phyloP scores from a whole-genome alignment of 2,888 invertebrate species.

The Sabatieria punctata region DNA sequence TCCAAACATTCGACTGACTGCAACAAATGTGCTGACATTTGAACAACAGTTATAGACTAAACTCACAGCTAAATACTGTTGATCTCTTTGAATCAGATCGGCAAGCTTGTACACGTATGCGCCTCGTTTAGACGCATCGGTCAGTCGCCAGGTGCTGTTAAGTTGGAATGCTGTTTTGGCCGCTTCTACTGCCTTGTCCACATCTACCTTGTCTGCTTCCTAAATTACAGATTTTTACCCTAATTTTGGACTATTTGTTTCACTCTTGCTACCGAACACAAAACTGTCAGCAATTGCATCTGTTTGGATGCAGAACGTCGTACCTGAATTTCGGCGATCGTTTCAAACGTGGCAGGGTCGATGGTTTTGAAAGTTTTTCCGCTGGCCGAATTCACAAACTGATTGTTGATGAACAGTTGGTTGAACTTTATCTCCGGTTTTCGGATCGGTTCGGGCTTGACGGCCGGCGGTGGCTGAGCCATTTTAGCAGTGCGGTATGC shows the following conservation, averaged over 20 bases:
- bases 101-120: conserved; percentile 38
- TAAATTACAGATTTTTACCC: conserved; percentile 43
- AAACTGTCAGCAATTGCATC: too few relatives aligned
- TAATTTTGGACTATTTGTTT: too few relatives aligned
- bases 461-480: too few relatives aligned
- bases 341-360: conserved; percentile 9
- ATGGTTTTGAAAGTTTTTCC: conserved; percentile 11
- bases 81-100: conserved; percentile 39
- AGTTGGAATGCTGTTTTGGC: conserved; percentile 39
- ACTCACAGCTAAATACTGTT: conserved; percentile 32
- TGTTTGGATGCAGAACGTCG: too few relatives aligned
- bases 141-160: conserved; percentile 42
- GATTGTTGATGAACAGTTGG: conserved; percentile 12
- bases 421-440: background rate
- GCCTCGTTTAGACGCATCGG: conserved; percentile 44
- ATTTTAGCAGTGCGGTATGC: too few relatives aligned
- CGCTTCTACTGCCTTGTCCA: conserved; percentile 43
- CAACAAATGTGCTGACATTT: too few relatives aligned
- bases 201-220: conserved; percentile 57
- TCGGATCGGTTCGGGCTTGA: too few relatives aligned
- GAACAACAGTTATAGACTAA: too few relatives aligned
- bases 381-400: conserved; percentile 10
- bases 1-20: conserved; percentile 65
- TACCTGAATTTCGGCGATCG: conserved; percentile 10
- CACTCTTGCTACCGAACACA: too few relatives aligned